These are phyloP conservation scores for Smutsia gigantea DNA, from an alignment of 2,797 vertebrate species.

Conservation along the genomic window DNA sequence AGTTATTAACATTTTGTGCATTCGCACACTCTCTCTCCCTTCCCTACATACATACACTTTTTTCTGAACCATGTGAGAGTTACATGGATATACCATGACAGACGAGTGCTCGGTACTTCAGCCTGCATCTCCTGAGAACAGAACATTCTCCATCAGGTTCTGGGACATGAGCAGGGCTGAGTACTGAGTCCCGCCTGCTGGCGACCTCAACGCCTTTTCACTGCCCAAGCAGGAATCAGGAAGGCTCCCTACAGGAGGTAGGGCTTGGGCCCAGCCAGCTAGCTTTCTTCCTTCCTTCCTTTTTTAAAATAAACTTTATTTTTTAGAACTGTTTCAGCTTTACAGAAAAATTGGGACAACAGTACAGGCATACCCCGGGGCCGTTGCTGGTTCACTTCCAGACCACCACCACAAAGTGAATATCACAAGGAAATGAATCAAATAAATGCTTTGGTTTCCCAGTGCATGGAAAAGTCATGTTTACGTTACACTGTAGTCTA, in stretches of 20 bases:
- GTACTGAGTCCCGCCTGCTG: neutral
- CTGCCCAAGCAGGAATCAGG: neutral
- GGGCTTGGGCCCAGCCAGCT: neutral
- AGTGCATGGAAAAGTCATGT: too few species aligned
- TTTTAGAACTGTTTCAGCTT: neutral
- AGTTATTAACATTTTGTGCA: neutral
- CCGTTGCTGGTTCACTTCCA: too few species aligned
- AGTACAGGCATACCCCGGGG: too few species aligned
- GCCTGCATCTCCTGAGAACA: neutral
- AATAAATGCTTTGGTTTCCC: too few species aligned
- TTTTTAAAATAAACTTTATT: neutral
- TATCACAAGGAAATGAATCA: too few species aligned
- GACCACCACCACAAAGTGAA: too few species aligned
- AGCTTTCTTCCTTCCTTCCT: neutral
- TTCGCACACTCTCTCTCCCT: neutral
- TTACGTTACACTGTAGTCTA: too few species aligned
- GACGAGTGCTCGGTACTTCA: accelerated
- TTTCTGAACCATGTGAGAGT: neutral
- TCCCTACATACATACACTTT: neutral
- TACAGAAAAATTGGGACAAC: neutral
- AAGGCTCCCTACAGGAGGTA: neutral
- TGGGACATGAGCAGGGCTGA: neutral
- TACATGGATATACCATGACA: neutral
- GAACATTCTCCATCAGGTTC: neutral
- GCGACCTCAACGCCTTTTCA: neutral